Conservation (phyloP, 2,888 invertebrate genomes). For the Anoplius nigerrimus region DNA sequence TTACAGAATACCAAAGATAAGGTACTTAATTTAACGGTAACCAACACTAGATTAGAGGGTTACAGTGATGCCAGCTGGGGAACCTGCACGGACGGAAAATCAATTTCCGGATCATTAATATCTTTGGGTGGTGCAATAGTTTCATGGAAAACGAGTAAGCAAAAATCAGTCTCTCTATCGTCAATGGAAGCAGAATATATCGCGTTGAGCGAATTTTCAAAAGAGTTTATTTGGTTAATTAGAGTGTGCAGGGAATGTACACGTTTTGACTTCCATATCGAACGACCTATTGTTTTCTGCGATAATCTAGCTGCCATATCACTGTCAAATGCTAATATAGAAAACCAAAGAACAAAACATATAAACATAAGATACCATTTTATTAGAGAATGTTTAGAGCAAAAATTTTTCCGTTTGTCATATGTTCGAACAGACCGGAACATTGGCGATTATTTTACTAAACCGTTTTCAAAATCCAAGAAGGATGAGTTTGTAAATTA, state of each 20-base stretch:
- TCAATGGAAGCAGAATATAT: conserved; percentile 54
- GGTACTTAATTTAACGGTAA: conserved; percentile 22
- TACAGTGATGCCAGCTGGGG: conserved; percentile 36
- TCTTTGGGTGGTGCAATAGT: conserved; percentile 17
- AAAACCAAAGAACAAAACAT: conserved; percentile 35
- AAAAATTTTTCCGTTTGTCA: conserved; percentile 18
- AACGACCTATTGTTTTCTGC: conserved; percentile 23
- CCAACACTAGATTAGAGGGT: conserved; percentile 1
- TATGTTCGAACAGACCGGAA: conserved; percentile 14
- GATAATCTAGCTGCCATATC: conserved; percentile 46
- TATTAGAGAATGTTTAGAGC: conserved; percentile 26
- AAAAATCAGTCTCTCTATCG: conserved; percentile 48
- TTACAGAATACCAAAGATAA: conserved; percentile 32
- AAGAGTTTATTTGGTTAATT: conserved; percentile 41
- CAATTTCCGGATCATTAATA: conserved; percentile 31
- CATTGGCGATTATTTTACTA: neutral
- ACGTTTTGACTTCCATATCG: neutral
- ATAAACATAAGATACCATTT: conserved; percentile 37
- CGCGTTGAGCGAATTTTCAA: conserved; percentile 41
- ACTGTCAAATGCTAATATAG: conserved; percentile 33
- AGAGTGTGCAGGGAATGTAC: conserved; percentile 18
- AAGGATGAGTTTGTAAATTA: neutral
- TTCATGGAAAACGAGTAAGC: conserved; percentile 39
- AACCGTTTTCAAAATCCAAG: neutral
- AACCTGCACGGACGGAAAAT: conserved; percentile 16